phyloP scores from a whole-genome alignment of 1,140 invertebrate genomes.

The Hirudo medicinalis region DNA sequence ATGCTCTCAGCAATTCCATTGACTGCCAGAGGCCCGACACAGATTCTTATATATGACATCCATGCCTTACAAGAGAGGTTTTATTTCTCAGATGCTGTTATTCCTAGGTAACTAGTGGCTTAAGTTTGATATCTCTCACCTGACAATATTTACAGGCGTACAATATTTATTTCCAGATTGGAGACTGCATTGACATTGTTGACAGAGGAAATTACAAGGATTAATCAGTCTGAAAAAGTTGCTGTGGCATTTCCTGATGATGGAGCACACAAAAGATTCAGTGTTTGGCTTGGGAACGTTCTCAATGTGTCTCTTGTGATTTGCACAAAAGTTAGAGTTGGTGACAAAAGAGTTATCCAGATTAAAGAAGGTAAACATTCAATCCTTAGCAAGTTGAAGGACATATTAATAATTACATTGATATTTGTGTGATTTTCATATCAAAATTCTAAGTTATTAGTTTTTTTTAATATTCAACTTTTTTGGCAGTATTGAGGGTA shows the following conservation, averaged over 20 bases:
- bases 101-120: conserved; percentile 32
- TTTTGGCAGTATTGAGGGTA: too few relatives aligned
- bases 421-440: too few relatives aligned
- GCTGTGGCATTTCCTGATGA: conserved; percentile 40
- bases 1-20: conserved; percentile 38
- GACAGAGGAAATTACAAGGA: conserved; percentile 26
- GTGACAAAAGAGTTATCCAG: conserved; percentile 34
- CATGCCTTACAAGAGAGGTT: conserved; percentile 42
- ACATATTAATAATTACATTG: too few relatives aligned
- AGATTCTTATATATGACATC: conserved; percentile 41
- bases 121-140: too few relatives aligned
- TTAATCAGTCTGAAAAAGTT: conserved; percentile 27
- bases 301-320: conserved; percentile 28
- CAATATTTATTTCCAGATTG: conserved; percentile 28
- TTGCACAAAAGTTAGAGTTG: conserved; percentile 38
- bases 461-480: too few relatives aligned
- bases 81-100: conserved; percentile 40
- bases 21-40: conserved; percentile 37
- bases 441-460: too few relatives aligned
- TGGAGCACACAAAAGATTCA: conserved; percentile 39
- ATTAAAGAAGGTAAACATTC: conserved; percentile 36
- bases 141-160: neutral
- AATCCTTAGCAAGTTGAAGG: too few relatives aligned
- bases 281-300: conserved; percentile 30
- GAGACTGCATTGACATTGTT: conserved; percentile 37